Evolutionary conservation across 1,140 invertebrate species (phyloP).

Genomic region (Aplysia californica): DNA sequence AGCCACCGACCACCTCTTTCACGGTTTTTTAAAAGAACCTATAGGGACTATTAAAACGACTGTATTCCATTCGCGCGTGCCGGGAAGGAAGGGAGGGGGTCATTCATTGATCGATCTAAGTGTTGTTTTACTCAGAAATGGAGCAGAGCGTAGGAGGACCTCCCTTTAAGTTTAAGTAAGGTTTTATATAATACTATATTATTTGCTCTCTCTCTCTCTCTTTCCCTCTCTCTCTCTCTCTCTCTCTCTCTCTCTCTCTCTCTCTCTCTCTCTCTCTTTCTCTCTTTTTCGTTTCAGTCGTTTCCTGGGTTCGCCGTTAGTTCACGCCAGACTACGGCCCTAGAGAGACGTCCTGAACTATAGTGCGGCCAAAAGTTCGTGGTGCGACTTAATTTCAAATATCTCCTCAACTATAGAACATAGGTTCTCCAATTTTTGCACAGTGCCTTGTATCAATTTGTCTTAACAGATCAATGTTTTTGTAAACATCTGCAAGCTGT

Average conservation of each 20-base stretch:
- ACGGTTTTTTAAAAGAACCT: too few species aligned
- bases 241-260: slow-evolving; percentile 10
- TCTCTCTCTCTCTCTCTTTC: background rate
- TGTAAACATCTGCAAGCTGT: too few species aligned
- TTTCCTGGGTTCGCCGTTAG: background rate
- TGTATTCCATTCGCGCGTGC: background rate
- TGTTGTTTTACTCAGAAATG: background rate
- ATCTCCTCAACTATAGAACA: too few species aligned
- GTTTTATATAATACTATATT: background rate
- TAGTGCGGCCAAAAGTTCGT: background rate
- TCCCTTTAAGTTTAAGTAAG: background rate
- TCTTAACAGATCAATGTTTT: background rate
- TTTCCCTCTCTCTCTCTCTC: background rate
- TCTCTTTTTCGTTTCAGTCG: background rate
- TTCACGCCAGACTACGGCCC: background rate
- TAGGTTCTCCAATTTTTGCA: too few species aligned
- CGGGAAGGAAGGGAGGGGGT: background rate
- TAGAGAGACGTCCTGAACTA: background rate
- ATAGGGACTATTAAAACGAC: too few species aligned
- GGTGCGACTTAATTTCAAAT: too few species aligned
- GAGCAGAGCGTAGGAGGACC: background rate
- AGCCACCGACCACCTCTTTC: too few species aligned
- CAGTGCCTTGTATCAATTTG: background rate
- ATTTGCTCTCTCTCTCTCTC: background rate
- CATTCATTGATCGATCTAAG: background rate